These are phyloP conservation scores for Chelmon rostratus DNA, from an alignment of 2,797 vertebrate genomes.

Conservation along the genomic window DNA sequence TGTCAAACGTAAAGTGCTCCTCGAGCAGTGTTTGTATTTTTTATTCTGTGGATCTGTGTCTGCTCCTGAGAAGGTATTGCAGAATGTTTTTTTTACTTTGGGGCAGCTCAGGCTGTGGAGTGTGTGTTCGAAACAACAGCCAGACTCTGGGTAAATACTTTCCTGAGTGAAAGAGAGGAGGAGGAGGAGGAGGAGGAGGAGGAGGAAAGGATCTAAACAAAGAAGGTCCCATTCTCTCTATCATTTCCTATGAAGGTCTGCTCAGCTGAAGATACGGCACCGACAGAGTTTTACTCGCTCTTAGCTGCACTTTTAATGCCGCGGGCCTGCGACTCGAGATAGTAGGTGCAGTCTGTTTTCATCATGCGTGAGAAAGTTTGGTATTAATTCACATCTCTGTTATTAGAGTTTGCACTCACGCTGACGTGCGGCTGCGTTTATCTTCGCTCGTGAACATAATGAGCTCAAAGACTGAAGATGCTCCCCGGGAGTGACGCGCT, in stretches of 20 bases:
- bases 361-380: constrained; percentile 57
- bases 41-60: constrained; percentile 36
- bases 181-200: constrained; percentile 32
- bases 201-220: constrained; percentile 67
- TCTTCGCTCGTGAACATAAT: constrained; percentile 76
- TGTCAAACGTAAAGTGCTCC: constrained; percentile 41
- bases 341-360: constrained; percentile 69
- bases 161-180: constrained; percentile 30
- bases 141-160: constrained; percentile 63
- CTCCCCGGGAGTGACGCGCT: constrained; percentile 53
- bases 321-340: constrained; percentile 69
- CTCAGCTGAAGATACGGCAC: constrained; percentile 70
- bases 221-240: constrained; percentile 66
- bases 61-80: constrained; percentile 34
- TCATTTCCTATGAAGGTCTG: constrained; percentile 65
- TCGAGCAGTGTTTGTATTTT: constrained; percentile 44
- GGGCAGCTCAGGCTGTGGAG: constrained; percentile 38
- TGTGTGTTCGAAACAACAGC: constrained; percentile 55
- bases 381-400: constrained; percentile 70
- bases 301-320: constrained; percentile 74
- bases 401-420: constrained; percentile 62
- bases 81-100: constrained; percentile 32
- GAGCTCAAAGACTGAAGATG: constrained; percentile 72
- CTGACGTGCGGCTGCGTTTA: constrained; percentile 73
- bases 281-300: constrained; percentile 64